Base-by-base conservation (phyloP, 1,140 invertebrate species). In the Cryptotermes secundus region DNA sequence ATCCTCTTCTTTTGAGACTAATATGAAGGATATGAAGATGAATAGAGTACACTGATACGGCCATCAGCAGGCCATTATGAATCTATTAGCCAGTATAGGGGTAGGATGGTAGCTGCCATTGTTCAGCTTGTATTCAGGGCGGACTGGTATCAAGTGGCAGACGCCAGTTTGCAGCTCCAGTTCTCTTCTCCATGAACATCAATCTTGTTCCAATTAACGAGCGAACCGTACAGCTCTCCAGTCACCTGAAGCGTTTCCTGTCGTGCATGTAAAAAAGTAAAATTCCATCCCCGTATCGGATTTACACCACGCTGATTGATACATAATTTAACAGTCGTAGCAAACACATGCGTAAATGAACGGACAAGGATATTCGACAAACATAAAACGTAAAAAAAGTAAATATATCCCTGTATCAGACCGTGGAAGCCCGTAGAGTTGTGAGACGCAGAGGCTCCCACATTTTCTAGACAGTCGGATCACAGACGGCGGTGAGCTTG, bases 151-250 rank as follows among this genome's bases (percentile, higher is more conserved):
- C 59, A 72, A 72, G 19, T 72, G 59, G n/a, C 59, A n/a, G 59
- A 14, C 26, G 14, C 7, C 59, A 31, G 26, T 72, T 72, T 72
- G n/a, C 26, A 31, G 31, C 14, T 31, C 26, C 59, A 72, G 59
- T 31, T 7, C 59, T 31, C 6, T n/a, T 2, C 26, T 72, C 59
- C 59, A 0, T 3, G 59, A 14, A 31, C 59, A 72, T 72, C 59
- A 72, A 72, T 72, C n/a, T 72, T 31, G 59, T 72, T 72, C 31
- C n/a, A 72, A 31, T 72, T 72, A 72, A 72, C 59, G 31, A 72
- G 59, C 7, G n/a, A 4, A 16, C 59, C 59, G 7, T 26, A 7
- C 1, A 72, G 31, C 2, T 6, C 26, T 31, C 14, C 59, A 72
- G 14, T n/a, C 59, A 16, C 4, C 31, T 31, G 59, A 26, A n/a